Base-by-base conservation (phyloP, 1,140 invertebrate genomes). In the Hyles euphorbiae region DNA sequence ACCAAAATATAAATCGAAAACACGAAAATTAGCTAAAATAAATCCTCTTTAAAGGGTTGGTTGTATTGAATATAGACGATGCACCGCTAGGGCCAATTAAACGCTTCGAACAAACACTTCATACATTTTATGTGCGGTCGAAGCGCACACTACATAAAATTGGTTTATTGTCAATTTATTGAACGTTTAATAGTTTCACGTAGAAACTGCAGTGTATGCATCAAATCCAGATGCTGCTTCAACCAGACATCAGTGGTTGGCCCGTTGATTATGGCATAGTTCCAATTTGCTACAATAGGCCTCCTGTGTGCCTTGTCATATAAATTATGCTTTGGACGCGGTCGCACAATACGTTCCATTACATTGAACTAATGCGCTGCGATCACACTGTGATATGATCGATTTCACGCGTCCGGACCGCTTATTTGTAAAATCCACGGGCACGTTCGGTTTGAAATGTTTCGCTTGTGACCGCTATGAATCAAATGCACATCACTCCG, bases 321-420 rank as follows among this genome's bases (percentile, higher is more conserved):
- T 73, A 70, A 73, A 67, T 70, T 70, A 70, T 67, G 63, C 51
- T 56, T 40, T 63, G 61, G 65, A 66, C 61, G 65, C 65, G 60
- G 63, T 63, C 54, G 40, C 64, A 73, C 61, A 74, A 72, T 74
- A 67, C 66, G 66, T 74, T 72, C 66, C 69, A 74, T 72, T 72
- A 74, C 67, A 73, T 62, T 68, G 67, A 66, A 56, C 69, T 72
- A 68, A 65, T 60, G 63, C 51, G 61, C 46, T 56, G 44, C 52
- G 66, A 68, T 65, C 58, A 50, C 50, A 43, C 53, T 49, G 32
- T 49, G 60, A 63, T 67, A 61, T 67, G 58, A 55, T 60, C 54
- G 52, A 60, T 65, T 65, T 60, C 56, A 60, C 45, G 32, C n/a
- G 48, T 51, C 22, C 40, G 47, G 34, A 44, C 40, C 57, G 34